phyloP scores from a whole-genome alignment of 2,888 invertebrate genomes.

The Mylabris sibirica region DNA sequence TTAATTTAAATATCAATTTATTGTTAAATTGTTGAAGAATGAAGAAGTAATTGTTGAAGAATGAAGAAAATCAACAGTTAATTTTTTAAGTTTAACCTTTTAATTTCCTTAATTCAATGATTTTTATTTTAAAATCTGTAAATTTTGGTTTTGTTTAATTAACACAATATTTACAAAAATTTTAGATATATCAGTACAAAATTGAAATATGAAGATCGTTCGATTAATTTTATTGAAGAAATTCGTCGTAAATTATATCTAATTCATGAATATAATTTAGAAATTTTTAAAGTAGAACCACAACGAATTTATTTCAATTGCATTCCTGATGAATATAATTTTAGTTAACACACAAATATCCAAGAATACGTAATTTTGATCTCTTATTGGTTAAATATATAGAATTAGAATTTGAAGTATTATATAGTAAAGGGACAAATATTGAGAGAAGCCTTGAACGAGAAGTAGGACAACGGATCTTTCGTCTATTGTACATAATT shows the following conservation, averaged over 20 bases:
- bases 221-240: slow-evolving; percentile 35
- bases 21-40: too few relatives aligned
- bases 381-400: slow-evolving; percentile 25
- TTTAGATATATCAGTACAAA: slow-evolving; percentile 41
- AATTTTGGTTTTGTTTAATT: not conserved
- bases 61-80: too few relatives aligned
- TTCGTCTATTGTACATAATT: slow-evolving; percentile 22
- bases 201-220: slow-evolving; percentile 29
- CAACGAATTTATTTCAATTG: not conserved
- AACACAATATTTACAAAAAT: slow-evolving; percentile 22
- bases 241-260: slow-evolving; percentile 35
- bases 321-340: not conserved
- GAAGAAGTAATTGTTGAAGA: too few relatives aligned
- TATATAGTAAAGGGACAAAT: slow-evolving; percentile 15
- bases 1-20: too few relatives aligned
- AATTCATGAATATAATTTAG: slow-evolving; percentile 36
- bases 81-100: not conserved
- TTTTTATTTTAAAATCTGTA: not conserved
- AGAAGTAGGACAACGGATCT: slow-evolving; percentile 16
- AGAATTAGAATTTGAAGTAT: slow-evolving; percentile 26
- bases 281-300: slow-evolving; percentile 33
- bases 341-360: slow-evolving; percentile 22
- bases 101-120: too few relatives aligned
- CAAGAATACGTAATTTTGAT: slow-evolving; percentile 24
- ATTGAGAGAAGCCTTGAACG: not conserved